Base-by-base conservation (phyloP, 2,888 invertebrate genomes). In the Lithophane semibrunnea region DNA sequence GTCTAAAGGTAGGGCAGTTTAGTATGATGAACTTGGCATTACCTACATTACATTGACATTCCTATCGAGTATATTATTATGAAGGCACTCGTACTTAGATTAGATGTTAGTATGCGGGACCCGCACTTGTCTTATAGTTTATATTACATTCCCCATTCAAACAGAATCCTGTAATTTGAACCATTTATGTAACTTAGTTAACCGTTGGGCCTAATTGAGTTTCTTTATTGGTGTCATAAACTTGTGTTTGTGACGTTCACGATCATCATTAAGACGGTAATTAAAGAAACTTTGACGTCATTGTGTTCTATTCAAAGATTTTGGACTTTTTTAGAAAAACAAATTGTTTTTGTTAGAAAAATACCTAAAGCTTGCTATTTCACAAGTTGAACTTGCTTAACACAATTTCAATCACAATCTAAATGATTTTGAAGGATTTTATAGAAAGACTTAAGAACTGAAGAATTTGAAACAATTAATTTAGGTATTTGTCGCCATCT, bases 141-240 rank as follows among this genome's bases (percentile, higher is more conserved):
- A 42, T 0, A 44, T 79, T 37, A 79, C 21, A 52, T 69, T 21
- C 9, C 21, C 24, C 54, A 21, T 71, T 13, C 42, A 8, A 52
- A 60, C 24, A 44, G 16, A 58, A 73, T 44, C 18, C 18, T 8
- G 24, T 4, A n/a, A 24, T 61, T 49, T 29, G 2, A 16, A 58
- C 42, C 42, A 42, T 66, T n/a, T 49, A n/a, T 52, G 54, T 81
- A 42, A 67, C 21, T 75, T 18, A 75, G 61, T 67, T 42, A 82
- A 75, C 56, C 49, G 24, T 75, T 42, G 12, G n/a, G 47, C 37
- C 47, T 70, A 63, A 80, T 77, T 77, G 54, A 66, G 60, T 79
- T 75, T 47, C 60, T 83, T 77, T 83, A 83, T 66, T 70, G 66
- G 24, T 9, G 56, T 24, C 60, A 21, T 80, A 83, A 80, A 80